Evolutionary conservation across 2,113 vertebrate genomes (phyloP), one percentile per base, ranked within the genome.

Genomic region (Nerophis lumbriciformis): DNA sequence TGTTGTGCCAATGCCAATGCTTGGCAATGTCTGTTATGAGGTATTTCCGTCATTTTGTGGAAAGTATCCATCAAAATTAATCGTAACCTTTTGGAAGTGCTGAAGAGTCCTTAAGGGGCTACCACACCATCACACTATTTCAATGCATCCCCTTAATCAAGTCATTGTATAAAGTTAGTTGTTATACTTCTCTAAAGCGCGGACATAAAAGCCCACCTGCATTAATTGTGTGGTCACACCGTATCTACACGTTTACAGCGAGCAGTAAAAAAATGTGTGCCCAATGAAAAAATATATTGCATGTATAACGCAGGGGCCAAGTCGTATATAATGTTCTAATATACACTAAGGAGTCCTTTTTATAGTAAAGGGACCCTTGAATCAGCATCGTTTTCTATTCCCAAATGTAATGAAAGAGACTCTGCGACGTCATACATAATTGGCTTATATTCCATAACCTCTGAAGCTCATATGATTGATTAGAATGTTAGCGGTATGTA

Each of bases 381-480:
- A 53, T 53, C 28, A 15, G 35, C 36, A 37, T 55, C 13, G 38
- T 37, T 39, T n/a, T 15, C 53, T 15, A 10, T 37, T 15, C 53
- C 14, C 36, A 38, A 77, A 37, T 53, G 16, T 15, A 69, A 67
- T 61, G 8, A 53, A 65, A 71, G 44, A 63, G 49, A 58, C 51
- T 45, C 47, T 21, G 69, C 72, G 52, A 73, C 79, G 73, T 75
- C 75, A 83, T 81, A 71, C 76, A 81, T 83, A 79, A 84, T 66
- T 69, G 64, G 59, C 69, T 79, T 71, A 56, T 71, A 69, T 75
- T 59, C 69, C 73, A 71, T 76, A 80, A 76, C 45, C 7, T 13
- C 64, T 52, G 79, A 77, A 75, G 80, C 80, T 59, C 63, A 68
- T 57, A 53, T 85, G 82, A 85, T 85, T 83, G 83, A 87, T 83